A percentile compares a stretch with the other conserved stretches of the same genome.
Evolutionary conservation across 2,888 invertebrate species (phyloP).

Genomic region (Mellilla xanthometata): DNA sequence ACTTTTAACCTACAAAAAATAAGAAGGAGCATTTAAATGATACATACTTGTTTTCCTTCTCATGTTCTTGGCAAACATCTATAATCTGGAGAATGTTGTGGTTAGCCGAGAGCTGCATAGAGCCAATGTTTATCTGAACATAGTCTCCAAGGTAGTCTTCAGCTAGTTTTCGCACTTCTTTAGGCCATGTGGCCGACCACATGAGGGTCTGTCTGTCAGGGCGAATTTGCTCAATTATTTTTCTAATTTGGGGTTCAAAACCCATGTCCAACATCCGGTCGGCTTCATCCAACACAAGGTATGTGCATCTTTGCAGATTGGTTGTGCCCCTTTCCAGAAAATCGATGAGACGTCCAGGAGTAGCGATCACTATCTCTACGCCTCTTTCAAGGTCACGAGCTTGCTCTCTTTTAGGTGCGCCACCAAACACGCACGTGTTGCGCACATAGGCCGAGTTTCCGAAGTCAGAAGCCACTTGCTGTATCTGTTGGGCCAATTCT

Average conservation of each 20-base stretch:
- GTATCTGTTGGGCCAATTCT: slow-evolving; percentile 91
- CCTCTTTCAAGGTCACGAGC: slow-evolving; percentile 88
- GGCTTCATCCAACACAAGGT: slow-evolving; percentile 94
- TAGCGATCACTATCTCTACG: slow-evolving; percentile 94
- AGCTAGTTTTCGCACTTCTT: slow-evolving; percentile 95
- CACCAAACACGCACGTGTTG: slow-evolving; percentile 95
- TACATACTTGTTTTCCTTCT: slow-evolving; percentile 87
- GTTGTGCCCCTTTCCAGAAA: slow-evolving; percentile 90
- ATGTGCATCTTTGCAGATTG: slow-evolving; percentile 89
- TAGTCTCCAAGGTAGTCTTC: slow-evolving; percentile 96
- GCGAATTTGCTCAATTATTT: slow-evolving; percentile 95
- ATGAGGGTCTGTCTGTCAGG: slow-evolving; percentile 98
- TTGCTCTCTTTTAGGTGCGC: slow-evolving; percentile 92
- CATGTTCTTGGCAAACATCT: slow-evolving; percentile 93
- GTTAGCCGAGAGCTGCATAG: slow-evolving; percentile 93
- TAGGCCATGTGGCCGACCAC: slow-evolving; percentile 99
- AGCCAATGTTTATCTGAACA: slow-evolving; percentile 95
- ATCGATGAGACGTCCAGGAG: slow-evolving; percentile 94
- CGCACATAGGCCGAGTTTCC: slow-evolving; percentile 89
- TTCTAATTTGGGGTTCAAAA: slow-evolving; percentile 97
- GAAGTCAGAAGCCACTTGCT: slow-evolving; percentile 91
- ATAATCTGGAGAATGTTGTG: slow-evolving; percentile 95
- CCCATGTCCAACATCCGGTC: slow-evolving; percentile 99
- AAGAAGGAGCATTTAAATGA: slow-evolving; percentile 4
- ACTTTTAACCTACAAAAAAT: slow-evolving; percentile 26